phyloP scores from a whole-genome alignment of 2,113 vertebrate genomes.

The Suricata suricatta region DNA sequence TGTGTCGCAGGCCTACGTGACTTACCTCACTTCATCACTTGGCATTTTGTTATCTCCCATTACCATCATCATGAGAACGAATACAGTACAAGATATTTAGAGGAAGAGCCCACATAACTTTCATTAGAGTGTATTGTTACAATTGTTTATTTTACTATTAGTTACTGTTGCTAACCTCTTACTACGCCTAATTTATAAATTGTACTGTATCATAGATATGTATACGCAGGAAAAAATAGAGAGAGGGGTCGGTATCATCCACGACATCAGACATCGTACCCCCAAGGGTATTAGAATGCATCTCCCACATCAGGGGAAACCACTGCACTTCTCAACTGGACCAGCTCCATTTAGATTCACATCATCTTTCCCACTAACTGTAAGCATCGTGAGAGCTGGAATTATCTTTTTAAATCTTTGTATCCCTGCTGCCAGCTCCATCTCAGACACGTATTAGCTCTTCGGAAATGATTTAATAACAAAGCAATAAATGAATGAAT shows the following conservation, averaged over 20 bases:
- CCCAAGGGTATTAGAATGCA: neutral
- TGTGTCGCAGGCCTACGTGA: neutral
- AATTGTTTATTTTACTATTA: neutral
- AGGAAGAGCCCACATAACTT: neutral
- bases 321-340: neutral
- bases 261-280: neutral
- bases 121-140: neutral
- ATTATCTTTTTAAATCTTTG: neutral
- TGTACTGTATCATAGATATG: too few species aligned
- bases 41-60: neutral
- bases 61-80: neutral
- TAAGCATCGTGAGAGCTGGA: neutral
- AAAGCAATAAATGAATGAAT: neutral
- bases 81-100: neutral
- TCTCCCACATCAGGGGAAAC: neutral
- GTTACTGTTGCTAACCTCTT: neutral
- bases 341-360: neutral
- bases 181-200: neutral
- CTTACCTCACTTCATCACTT: neutral
- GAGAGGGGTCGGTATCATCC: neutral
- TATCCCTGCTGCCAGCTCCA: neutral
- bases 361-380: neutral
- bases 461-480: slow-evolving; percentile 35
- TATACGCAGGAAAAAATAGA: neutral
- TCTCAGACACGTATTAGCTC: neutral